Percentiles rank a stretch among this genome's conserved stretches.
phyloP scores from a whole-genome alignment of 30 jellyfish, hydroid and myxozoan genomes.

The Catostylus mosaicus region DNA sequence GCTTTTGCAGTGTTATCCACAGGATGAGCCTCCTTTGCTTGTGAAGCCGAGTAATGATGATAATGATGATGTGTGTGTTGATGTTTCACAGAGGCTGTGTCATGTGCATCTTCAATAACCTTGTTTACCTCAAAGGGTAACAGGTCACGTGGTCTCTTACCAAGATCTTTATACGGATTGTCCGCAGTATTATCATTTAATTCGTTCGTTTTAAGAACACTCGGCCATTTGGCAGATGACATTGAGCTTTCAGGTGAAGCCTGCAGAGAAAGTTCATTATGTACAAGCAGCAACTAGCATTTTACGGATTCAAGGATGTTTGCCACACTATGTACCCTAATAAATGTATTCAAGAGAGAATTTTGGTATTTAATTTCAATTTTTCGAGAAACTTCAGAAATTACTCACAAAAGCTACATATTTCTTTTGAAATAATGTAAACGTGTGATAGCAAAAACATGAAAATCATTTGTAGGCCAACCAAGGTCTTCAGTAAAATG shows the following conservation, averaged over 20 bases:
- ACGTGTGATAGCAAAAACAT: too few relatives aligned
- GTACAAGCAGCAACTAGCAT: neutral
- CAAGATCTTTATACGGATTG: constrained; percentile 51
- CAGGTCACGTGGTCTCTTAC: constrained; percentile 68
- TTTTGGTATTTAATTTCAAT: too few relatives aligned
- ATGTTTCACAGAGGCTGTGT: constrained; percentile 49
- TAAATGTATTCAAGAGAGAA: too few relatives aligned
- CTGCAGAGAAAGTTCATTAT: neutral
- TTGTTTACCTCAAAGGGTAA: constrained; percentile 56
- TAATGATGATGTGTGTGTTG: constrained; percentile 86
- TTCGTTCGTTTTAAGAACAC: constrained; percentile 33
- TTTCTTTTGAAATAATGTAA: too few relatives aligned
- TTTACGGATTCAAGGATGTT: too few relatives aligned
- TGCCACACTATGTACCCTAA: too few relatives aligned
- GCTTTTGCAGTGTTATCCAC: neutral
- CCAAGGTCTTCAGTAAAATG: too few relatives aligned
- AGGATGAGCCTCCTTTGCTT: neutral
- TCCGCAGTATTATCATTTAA: constrained; percentile 31
- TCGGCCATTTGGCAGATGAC: constrained; percentile 57
- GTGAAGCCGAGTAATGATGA: constrained; percentile 53
- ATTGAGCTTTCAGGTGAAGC: constrained; percentile 17
- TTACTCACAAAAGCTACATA: too few relatives aligned
- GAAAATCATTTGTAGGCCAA: too few relatives aligned
- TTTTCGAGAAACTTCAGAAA: too few relatives aligned
- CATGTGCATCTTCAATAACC: constrained; percentile 8